Evolutionary conservation across 1,140 invertebrate species (phyloP), one percentile per base, ranked within the genome.

Genomic region (Trichonephila clavipes): DNA sequence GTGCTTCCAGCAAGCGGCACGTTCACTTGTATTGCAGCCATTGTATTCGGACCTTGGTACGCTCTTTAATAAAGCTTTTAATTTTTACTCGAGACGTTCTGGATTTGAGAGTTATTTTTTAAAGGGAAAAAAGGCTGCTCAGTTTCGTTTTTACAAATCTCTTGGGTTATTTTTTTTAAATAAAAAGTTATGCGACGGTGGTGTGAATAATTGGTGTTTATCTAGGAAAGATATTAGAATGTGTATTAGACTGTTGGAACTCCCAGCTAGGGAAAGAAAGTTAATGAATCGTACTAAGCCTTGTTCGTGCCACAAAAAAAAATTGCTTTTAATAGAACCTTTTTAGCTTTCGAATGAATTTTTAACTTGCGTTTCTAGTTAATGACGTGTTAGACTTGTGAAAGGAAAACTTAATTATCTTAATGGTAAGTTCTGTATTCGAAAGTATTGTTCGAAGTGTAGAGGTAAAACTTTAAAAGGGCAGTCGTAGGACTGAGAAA

Each of bases 41-140:
- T 90, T 90, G 89, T 90, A 72, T 90, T 66, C 21, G 18, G 59
- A 21, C 51, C n/a, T 21, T 18, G 40, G 61, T 34, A 61, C 34
- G 21, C 61, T 88, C 58, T 90, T 81, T 81, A 77, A 81, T 61
- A 44, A 81, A 72, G 69, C 77, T 90, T 81, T 90, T 81, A 90
- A 90, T 90, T 90, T 90, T 90, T 62, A n/a, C 72, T 40, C 72
- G 72, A 77, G 72, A 77, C 72, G 28, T 34, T 24, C 58, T 40
- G 59, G 6, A 34, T 19, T 61, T 34, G 61, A 58, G 51, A 62
- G 19, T 2, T 19, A 21, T n/a, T 24, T 19, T 62, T 24, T 62
- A 2, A 16, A 18, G 16, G 16, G 2, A 19, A 21, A 40, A 77
- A 77, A 77, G 34, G 34, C 72, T 77, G 72, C 72, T 77, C 72